Conservation (phyloP, 1,140 invertebrate species). For the Nixonia krombeini region DNA sequence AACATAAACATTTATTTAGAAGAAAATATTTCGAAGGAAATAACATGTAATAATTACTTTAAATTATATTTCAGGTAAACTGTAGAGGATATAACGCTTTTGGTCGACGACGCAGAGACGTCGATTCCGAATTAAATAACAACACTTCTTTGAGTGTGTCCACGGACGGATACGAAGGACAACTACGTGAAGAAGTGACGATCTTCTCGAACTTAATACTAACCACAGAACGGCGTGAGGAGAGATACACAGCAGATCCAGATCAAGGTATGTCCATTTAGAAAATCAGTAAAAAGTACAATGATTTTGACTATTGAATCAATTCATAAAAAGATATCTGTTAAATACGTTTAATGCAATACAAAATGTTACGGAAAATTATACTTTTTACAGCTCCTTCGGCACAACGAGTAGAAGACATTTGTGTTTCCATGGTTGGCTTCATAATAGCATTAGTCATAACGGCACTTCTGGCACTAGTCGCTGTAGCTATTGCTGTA, state of each 20-base stretch:
- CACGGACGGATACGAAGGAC: slow-evolving; percentile 79
- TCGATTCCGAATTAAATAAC: slow-evolving; percentile 72
- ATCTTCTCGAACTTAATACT: slow-evolving; percentile 93
- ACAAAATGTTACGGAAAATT: neutral
- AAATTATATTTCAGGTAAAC: slow-evolving; percentile 78
- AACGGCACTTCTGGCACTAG: slow-evolving; percentile 90
- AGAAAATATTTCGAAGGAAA: too few relatives aligned
- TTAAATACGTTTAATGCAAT: too few relatives aligned
- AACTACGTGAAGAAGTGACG: slow-evolving; percentile 92
- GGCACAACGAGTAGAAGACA: slow-evolving; percentile 83
- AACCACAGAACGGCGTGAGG: slow-evolving; percentile 87
- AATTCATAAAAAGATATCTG: too few relatives aligned
- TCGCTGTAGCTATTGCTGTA: slow-evolving; percentile 93
- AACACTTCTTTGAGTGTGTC: slow-evolving; percentile 72
- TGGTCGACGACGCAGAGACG: slow-evolving; percentile 83
- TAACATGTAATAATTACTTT: neutral
- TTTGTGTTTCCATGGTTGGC: slow-evolving; percentile 93
- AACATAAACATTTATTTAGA: too few relatives aligned
- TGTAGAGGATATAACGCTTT: slow-evolving; percentile 92
- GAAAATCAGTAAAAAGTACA: too few relatives aligned
- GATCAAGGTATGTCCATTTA: slow-evolving; percentile 75
- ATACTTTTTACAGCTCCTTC: slow-evolving; percentile 74
- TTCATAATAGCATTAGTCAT: slow-evolving; percentile 93
- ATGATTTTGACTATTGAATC: too few relatives aligned
- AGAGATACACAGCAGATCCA: slow-evolving; percentile 74